Conservation (phyloP, 2,888 invertebrate species). For the Neoaliturus tenellus region DNA sequence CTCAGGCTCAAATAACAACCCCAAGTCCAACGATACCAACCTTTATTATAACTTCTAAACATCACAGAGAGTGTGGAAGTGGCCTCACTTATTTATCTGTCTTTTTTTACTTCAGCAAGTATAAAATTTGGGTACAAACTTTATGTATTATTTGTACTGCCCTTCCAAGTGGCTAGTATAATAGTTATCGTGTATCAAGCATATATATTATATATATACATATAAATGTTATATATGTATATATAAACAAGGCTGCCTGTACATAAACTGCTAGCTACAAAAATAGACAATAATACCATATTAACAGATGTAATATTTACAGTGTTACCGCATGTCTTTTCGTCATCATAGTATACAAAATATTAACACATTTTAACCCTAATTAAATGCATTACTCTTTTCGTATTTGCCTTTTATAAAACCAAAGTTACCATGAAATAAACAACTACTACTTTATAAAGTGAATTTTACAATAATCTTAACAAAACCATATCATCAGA, state of each 20-base stretch:
- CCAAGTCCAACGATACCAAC: conserved; percentile 25
- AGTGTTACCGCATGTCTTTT: conserved; percentile 28
- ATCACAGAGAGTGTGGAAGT: conserved; percentile 42
- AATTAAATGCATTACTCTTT: conserved; percentile 37
- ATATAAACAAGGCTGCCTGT: conserved; percentile 23
- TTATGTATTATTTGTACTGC: conserved; percentile 53
- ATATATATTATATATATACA: conserved; percentile 43
- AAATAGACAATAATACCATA: conserved; percentile 50
- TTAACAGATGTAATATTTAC: conserved; percentile 37
- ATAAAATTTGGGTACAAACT: conserved; percentile 56
- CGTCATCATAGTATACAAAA: conserved; percentile 34
- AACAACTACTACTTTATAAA: background rate
- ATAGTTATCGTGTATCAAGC: conserved; percentile 42
- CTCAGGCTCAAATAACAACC: too few species aligned
- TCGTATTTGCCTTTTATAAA: conserved; percentile 7
- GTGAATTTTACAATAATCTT: background rate
- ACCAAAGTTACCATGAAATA: background rate
- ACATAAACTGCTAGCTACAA: conserved; percentile 43
- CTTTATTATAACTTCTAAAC: conserved; percentile 31
- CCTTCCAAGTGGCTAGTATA: conserved; percentile 51
- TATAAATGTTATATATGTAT: background rate
- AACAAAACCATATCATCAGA: too few species aligned
- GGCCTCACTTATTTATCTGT: background rate
- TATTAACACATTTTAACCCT: conserved; percentile 39
- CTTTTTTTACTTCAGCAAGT: conserved; percentile 34